Conservation (phyloP, 2,797 vertebrate genomes). For the Xiphorhynchus erythropygius region DNA sequence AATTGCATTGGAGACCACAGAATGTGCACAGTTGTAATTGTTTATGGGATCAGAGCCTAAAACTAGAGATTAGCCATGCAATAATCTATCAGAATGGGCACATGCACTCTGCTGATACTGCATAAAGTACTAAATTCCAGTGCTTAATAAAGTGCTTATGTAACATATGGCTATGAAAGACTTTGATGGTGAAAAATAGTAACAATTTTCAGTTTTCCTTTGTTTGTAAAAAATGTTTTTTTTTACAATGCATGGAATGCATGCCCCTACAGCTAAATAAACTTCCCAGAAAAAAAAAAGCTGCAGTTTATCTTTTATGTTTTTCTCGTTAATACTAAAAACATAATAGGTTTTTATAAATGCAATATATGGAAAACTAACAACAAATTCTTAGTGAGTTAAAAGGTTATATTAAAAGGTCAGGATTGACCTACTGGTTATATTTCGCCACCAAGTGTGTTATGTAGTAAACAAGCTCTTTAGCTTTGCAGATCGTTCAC, state of each 20-base stretch:
- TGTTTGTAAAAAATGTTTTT: neutral
- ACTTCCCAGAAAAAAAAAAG: neutral
- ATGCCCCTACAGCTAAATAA: neutral
- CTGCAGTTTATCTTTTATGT: neutral
- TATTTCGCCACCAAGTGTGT: fast-evolving
- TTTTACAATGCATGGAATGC: neutral
- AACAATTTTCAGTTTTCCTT: neutral
- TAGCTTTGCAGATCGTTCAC: neutral
- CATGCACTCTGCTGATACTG: neutral
- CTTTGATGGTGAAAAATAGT: neutral
- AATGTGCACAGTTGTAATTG: neutral
- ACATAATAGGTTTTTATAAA: neutral
- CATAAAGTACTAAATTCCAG: neutral
- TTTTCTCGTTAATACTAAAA: neutral
- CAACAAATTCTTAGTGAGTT: neutral
- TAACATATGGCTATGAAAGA: neutral
- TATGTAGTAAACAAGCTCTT: neutral
- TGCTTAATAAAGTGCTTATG: neutral
- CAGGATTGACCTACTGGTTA: neutral
- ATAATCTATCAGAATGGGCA: neutral
- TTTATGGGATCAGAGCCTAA: neutral
- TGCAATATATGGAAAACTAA: neutral
- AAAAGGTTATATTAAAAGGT: neutral
- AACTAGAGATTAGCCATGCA: neutral
- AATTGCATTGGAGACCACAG: neutral